Evolutionary conservation across 1,140 invertebrate genomes (phyloP).

Genomic region (Aphelinus atriplicis): DNA sequence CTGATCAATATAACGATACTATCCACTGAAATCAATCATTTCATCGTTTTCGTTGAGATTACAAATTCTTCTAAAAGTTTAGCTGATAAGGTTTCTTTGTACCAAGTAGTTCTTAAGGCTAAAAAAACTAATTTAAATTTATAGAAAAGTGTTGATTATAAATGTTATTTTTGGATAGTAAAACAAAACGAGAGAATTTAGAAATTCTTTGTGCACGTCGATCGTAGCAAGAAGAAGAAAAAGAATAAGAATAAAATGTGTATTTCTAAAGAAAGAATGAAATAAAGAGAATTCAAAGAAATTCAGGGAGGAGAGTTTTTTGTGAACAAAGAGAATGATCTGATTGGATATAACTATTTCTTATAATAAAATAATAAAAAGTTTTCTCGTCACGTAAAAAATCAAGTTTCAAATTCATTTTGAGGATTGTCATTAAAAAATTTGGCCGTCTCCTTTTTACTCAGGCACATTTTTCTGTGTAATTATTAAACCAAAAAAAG

Average conservation of each 20-base stretch:
- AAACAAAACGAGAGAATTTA: neutral
- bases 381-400: conserved; percentile 9
- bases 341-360: conserved; percentile 14
- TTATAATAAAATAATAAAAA: conserved; percentile 17
- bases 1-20: conserved; percentile 7
- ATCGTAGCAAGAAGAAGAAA: conserved; percentile 16
- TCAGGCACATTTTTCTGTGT: conserved; percentile 14
- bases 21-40: too few relatives aligned
- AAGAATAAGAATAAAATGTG: conserved; percentile 13
- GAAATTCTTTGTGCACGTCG: conserved; percentile 16
- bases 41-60: too few relatives aligned
- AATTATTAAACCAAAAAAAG: conserved; percentile 18
- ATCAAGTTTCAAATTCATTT: conserved; percentile 5
- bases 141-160: conserved; percentile 15
- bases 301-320: neutral
- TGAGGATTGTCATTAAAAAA: conserved; percentile 2
- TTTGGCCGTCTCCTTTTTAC: conserved; percentile 18
- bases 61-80: too few relatives aligned
- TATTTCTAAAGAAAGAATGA: conserved; percentile 4
- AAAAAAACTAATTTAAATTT: conserved; percentile 7
- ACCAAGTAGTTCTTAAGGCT: neutral
- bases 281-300: neutral
- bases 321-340: neutral
- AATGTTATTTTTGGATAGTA: conserved; percentile 22
- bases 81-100: conserved; percentile 7